Conservation (phyloP, 2,113 vertebrate species). For the Peucedramus taeniatus region DNA sequence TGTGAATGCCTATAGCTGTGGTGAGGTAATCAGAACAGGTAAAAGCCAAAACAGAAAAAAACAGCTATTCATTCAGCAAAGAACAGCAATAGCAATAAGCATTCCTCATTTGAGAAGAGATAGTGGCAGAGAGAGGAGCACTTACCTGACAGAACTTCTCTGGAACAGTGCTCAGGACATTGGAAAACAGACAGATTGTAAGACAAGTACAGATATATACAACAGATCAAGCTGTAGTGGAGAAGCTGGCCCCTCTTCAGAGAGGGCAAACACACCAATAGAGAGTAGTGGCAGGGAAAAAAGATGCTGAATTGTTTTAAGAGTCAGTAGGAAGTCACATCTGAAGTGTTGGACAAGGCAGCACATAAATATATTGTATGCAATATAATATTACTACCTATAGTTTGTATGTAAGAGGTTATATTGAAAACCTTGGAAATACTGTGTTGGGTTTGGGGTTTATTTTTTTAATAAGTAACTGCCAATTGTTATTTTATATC, state of each 20-base stretch:
- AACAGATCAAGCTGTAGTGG: neutral
- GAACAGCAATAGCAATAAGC: neutral
- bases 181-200: neutral
- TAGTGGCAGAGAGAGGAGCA: neutral
- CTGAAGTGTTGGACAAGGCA: neutral
- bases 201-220: neutral
- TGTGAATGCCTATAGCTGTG: neutral
- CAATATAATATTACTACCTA: neutral
- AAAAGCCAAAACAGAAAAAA: neutral
- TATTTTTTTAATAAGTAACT: conserved; percentile 42
- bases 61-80: neutral
- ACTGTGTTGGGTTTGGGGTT: neutral
- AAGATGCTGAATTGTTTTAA: neutral
- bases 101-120: neutral
- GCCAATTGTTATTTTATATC: conserved; percentile 41
- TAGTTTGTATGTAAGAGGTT: conserved; percentile 27
- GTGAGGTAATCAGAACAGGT: neutral
- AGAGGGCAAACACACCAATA: neutral
- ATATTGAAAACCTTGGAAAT: conserved; percentile 37
- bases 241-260: neutral
- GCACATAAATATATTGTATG: conserved; percentile 15
- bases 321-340: neutral
- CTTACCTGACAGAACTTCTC: neutral
- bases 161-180: neutral
- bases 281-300: neutral